Percentiles rank a stretch among this genome's conserved stretches.
Conservation (phyloP, 2,888 invertebrate genomes). For the Philonicus albiceps region DNA sequence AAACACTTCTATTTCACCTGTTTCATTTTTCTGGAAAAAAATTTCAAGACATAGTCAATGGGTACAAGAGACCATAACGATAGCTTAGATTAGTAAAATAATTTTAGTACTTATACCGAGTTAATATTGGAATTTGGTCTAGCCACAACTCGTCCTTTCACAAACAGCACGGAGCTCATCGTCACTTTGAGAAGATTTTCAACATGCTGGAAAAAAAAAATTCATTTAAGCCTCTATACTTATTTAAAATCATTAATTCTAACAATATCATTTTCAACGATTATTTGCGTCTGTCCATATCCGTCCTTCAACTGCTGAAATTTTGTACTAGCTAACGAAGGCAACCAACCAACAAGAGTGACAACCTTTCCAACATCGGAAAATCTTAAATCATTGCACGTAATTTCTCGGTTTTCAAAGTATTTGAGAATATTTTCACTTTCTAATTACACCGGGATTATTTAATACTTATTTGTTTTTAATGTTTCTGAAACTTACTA, state of each 20-base stretch:
- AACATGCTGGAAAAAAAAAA: constrained; percentile 51
- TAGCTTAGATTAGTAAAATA: too few relatives aligned
- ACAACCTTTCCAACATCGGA: constrained; percentile 59
- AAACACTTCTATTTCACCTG: constrained; percentile 72
- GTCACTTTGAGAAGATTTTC: constrained; percentile 56
- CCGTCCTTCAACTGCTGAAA: constrained; percentile 64
- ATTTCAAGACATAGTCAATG: too few relatives aligned
- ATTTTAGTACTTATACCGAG: constrained; percentile 53
- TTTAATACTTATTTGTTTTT: background rate
- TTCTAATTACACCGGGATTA: constrained; percentile 50
- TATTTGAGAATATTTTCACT: constrained; percentile 61
- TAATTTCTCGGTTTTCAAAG: constrained; percentile 62
- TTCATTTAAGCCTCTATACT: background rate
- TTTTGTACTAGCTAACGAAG: constrained; percentile 58
- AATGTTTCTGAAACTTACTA: constrained; percentile 54
- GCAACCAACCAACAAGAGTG: constrained; percentile 62
- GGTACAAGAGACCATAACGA: too few relatives aligned
- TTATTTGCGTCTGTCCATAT: constrained; percentile 63
- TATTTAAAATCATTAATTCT: background rate
- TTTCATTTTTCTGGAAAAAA: constrained; percentile 62
- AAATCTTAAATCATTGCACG: constrained; percentile 61
- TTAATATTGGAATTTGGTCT: constrained; percentile 61
- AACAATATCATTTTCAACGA: constrained; percentile 60
- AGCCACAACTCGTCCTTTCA: constrained; percentile 61
- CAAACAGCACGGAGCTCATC: constrained; percentile 58